Evolutionary conservation across 2,113 vertebrate genomes (phyloP), one percentile per base, ranked within the genome.

Genomic region (Lophura nycthemera): DNA sequence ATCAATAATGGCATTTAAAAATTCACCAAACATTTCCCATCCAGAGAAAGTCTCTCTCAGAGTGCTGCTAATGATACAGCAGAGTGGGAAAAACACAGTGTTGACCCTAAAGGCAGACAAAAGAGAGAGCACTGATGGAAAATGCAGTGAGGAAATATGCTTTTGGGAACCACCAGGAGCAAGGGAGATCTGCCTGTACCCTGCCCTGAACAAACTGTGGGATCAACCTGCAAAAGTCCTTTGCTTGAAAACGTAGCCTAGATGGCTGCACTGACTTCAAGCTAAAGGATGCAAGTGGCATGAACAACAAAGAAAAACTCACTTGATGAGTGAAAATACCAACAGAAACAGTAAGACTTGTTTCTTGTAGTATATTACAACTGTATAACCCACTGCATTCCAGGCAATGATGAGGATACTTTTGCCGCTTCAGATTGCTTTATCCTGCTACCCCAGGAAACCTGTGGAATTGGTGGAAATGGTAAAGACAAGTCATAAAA

Each of bases 1-100:
- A 88, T 95, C 95, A 92, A 92, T 95, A 93, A 57, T 45, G 20
- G 47, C 74, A 47, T 83, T 97, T 91, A 92, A 95, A 95, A 95
- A 91, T 90, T 91, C 85, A 88, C 83, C 61, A 61, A 75, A 65
- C 30, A 7, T 50, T 91, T 95, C 40, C 69, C 36, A 36, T 40
- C 20, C 30, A 70, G 78, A 61, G 60, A n/a, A 79, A 32, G 45
- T 81, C 65, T 86, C 50, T 92, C 78, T n/a, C 47, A 86, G 47
- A 86, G 38, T 38, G 72, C 38, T 7, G 9, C 60, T 97, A 83
- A 89, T 83, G 85, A 65, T 74, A 83, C 61, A 88, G 52, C 83
- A 78, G 36, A 81, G 52, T 74, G 75, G 79, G 56, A 30, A 74
- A 69, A 88, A 21, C 75, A 75, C 56, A 20, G 71, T 3, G 13